Conservation (phyloP, 1,140 invertebrate species). For the Thalassaphorura encarpata region DNA sequence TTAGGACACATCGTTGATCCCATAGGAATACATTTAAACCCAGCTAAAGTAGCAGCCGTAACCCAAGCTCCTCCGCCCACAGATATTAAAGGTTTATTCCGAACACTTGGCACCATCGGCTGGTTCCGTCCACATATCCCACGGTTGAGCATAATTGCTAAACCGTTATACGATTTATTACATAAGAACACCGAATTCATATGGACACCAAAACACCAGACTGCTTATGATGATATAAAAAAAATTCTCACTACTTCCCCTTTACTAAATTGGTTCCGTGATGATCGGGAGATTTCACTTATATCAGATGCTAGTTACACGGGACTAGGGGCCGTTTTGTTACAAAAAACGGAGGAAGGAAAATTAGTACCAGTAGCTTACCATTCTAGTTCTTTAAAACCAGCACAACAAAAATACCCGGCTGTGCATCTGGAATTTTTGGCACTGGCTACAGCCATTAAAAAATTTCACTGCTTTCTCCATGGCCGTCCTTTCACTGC, state of each 20-base stretch:
- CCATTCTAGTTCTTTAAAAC: neutral
- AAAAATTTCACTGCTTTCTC: neutral
- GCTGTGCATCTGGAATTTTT: neutral
- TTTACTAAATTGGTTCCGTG: neutral
- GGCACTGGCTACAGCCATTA: no score
- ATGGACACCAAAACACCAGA: neutral
- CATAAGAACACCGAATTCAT: neutral
- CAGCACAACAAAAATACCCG: neutral
- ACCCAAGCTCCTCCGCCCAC: neutral
- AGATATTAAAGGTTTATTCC: neutral
- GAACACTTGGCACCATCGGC: neutral
- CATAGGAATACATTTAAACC: constrained; percentile 1
- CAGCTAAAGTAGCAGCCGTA: neutral
- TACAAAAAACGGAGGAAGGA: neutral
- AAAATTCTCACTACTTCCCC: neutral
- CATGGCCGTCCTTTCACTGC: neutral
- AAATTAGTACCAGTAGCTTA: neutral
- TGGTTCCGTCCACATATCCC: neutral
- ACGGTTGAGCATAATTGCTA: neutral
- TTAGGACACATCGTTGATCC: neutral
- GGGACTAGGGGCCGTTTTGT: neutral
- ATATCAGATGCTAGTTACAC: no score
- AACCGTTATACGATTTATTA: neutral
- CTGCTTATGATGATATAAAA: neutral
- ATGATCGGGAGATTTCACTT: neutral